Conservation (phyloP, 1,140 invertebrate species). For the Heliothis virescens region DNA sequence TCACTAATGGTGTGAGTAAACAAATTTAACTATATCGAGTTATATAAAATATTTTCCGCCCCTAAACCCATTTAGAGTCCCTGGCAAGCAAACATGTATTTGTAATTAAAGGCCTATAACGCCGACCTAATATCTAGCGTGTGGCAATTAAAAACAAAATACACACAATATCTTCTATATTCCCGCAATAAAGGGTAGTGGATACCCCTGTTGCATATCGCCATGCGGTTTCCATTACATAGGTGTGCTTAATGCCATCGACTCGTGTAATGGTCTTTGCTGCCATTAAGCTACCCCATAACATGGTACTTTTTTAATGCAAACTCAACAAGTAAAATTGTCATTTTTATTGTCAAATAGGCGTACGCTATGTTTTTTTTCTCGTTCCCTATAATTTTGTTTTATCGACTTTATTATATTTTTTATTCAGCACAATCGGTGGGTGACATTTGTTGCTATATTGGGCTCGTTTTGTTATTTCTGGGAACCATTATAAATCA, state of each 20-base stretch:
- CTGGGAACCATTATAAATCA: conserved; percentile 55
- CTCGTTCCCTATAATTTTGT: conserved; percentile 70
- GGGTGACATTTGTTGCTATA: conserved; percentile 57
- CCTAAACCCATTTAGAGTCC: conserved; percentile 11
- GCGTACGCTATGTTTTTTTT: conserved; percentile 68
- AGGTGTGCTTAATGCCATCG: conserved; percentile 76
- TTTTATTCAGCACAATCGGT: conserved; percentile 53
- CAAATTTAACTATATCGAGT: neutral
- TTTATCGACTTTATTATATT: conserved; percentile 77
- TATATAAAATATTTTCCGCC: neutral
- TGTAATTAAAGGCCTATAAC: conserved; percentile 31
- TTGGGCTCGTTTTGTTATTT: conserved; percentile 49
- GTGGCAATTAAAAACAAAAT: conserved; percentile 34
- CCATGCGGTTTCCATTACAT: conserved; percentile 77
- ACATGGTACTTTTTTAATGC: conserved; percentile 75
- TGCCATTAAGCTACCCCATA: conserved; percentile 76
- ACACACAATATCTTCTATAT: conserved; percentile 46
- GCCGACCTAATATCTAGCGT: conserved; percentile 19
- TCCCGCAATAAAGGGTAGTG: conserved; percentile 54
- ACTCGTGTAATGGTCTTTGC: conserved; percentile 73
- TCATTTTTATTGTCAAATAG: conserved; percentile 75
- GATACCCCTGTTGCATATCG: conserved; percentile 61
- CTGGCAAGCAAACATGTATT: conserved; percentile 25
- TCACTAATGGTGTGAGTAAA: neutral
- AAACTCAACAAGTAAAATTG: conserved; percentile 72